A percentile compares a stretch with the other conserved stretches of the same genome.
phyloP scores from a whole-genome alignment of 2,113 vertebrate genomes.

The Sporophila hypoxantha region DNA sequence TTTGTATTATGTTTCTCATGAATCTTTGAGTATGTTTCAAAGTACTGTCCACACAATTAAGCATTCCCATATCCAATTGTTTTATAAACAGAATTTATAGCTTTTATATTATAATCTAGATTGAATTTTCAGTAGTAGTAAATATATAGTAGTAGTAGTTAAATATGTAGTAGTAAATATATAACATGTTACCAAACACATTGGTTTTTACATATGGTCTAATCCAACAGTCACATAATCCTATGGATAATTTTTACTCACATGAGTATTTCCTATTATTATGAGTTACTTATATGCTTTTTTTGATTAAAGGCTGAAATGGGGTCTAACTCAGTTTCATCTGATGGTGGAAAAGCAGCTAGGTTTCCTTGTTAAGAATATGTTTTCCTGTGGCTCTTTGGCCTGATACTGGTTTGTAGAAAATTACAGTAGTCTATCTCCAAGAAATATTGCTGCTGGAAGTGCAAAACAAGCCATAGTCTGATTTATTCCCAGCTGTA shows the following conservation, averaged over 20 bases:
- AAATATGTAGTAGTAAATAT: background rate
- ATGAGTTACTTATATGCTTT: background rate
- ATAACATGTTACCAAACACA: background rate
- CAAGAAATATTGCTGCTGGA: background rate
- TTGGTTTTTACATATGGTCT: background rate
- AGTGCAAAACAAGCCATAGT: background rate
- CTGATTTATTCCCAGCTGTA: background rate
- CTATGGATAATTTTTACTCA: background rate
- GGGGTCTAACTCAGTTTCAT: background rate
- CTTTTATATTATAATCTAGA: background rate
- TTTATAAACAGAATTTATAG: background rate
- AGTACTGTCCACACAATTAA: background rate
- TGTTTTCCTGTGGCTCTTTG: background rate
- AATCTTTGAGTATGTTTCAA: background rate
- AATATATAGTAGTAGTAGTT: background rate
- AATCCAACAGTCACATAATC: background rate
- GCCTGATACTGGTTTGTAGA: background rate
- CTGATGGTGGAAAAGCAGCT: background rate
- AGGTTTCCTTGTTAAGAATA: background rate
- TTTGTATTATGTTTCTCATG: background rate
- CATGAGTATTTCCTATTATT: background rate
- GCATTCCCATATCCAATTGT: background rate
- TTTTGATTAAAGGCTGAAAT: background rate
- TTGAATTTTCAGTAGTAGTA: background rate
- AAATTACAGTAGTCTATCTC: background rate